Percentiles rank a stretch among this genome's conserved stretches.
Evolutionary conservation across 2,888 invertebrate species (phyloP).

Genomic region (Enoplolaimus lenunculus): DNA sequence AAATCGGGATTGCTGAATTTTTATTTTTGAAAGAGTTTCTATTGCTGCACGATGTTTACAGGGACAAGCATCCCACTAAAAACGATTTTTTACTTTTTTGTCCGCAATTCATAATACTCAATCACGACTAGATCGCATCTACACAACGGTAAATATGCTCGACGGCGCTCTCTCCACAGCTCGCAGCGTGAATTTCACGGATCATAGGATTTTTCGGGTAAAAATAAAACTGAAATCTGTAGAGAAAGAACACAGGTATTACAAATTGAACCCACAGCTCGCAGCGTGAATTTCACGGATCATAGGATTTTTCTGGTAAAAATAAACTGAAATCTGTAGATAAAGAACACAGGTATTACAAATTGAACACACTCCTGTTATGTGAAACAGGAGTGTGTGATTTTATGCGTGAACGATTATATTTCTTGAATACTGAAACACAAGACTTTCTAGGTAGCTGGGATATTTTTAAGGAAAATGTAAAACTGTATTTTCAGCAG

Average conservation of each 20-base stretch:
- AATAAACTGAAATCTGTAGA: neutral
- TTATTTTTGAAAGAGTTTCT: neutral
- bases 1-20: neutral
- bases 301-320: neutral
- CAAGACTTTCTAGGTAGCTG: neutral
- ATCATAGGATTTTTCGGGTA: neutral
- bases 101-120: neutral
- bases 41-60: neutral
- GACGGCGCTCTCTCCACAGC: neutral
- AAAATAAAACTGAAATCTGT: neutral
- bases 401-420: neutral
- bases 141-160: neutral
- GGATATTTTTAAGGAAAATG: neutral
- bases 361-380: neutral
- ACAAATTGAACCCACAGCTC: neutral
- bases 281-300: neutral
- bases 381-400: neutral
- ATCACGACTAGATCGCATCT: neutral
- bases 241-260: neutral
- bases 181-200: neutral
- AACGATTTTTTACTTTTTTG: neutral
- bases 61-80: neutral
- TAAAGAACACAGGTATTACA: neutral
- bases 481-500: neutral
- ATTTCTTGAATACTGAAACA: neutral